These are phyloP conservation scores for Trigoniulus corallinus DNA, from an alignment of 1,140 invertebrate genomes.

Conservation along the genomic window DNA sequence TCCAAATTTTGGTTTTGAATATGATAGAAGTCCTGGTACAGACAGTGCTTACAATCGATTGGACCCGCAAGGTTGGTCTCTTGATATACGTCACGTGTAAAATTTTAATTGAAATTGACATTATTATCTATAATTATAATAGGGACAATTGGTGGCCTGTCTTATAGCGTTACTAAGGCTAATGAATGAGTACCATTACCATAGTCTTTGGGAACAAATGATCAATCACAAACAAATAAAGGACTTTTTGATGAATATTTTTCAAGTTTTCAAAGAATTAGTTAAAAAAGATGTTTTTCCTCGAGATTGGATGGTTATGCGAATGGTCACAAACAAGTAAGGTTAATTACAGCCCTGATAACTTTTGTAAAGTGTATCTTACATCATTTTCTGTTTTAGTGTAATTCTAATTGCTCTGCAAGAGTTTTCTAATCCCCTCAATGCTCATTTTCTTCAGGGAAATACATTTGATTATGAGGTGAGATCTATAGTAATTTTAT, in stretches of 20 bases:
- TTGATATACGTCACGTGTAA: background rate
- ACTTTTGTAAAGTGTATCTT: background rate
- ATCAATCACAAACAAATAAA: conserved; percentile 52
- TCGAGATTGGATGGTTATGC: conserved; percentile 81
- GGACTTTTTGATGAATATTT: conserved; percentile 75
- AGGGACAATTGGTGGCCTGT: conserved; percentile 70
- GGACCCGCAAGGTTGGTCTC: conserved; percentile 22
- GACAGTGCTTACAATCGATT: conserved; percentile 57
- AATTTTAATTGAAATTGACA: background rate
- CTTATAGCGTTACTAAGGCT: conserved; percentile 67
- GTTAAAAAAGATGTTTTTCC: conserved; percentile 65
- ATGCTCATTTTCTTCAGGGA: conserved; percentile 59
- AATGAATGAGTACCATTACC: conserved; percentile 72
- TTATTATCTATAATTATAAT: conserved; percentile 15
- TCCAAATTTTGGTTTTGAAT: conserved; percentile 61
- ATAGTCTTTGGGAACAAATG: conserved; percentile 65
- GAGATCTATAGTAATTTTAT: too few species aligned
- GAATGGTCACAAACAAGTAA: conserved; percentile 66
- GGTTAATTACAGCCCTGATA: background rate
- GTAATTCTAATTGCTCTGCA: conserved; percentile 69
- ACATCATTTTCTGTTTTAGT: conserved; percentile 14
- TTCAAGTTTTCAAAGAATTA: conserved; percentile 71
- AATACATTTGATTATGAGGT: conserved; percentile 48
- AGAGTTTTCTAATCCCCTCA: conserved; percentile 70
- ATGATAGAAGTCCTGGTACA: conserved; percentile 68